These are phyloP conservation scores for Enteromius anoplus DNA, from an alignment of 2,797 vertebrate species.

Conservation along the genomic window DNA sequence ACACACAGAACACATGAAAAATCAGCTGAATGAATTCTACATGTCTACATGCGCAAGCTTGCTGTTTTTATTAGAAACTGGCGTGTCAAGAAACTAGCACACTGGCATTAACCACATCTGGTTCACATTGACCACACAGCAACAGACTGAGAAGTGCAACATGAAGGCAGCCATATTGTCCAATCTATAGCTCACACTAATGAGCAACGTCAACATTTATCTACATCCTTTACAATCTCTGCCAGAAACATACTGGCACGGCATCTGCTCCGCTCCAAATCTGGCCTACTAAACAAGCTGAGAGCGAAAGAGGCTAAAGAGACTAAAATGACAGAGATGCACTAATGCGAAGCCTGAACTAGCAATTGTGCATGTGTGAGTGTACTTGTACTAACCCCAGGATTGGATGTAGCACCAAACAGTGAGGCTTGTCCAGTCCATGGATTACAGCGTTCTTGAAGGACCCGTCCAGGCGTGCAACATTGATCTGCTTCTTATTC, in stretches of 20 bases:
- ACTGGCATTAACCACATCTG: constrained; percentile 14
- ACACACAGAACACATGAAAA: background rate
- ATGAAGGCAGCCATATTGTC: constrained; percentile 15
- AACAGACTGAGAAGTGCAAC: constrained; percentile 20
- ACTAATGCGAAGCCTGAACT: background rate
- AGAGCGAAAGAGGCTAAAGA: constrained; percentile 2
- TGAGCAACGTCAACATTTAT: constrained; percentile 16
- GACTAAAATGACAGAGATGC: constrained; percentile 2
- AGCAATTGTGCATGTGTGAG: background rate
- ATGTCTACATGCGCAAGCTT: background rate
- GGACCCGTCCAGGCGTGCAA: constrained; percentile 93
- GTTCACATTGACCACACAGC: constrained; percentile 11
- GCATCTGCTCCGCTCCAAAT: constrained; percentile 55
- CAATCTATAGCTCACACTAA: constrained; percentile 8
- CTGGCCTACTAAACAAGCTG: constrained; percentile 11
- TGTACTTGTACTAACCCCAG: constrained; percentile 79
- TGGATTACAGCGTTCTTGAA: constrained; percentile 97
- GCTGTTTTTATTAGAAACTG: constrained; percentile 16
- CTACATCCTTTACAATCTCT: constrained; percentile 1
- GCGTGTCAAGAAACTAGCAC: background rate
- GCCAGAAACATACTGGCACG: constrained; percentile 32
- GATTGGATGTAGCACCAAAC: constrained; percentile 89
- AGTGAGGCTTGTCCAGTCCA: constrained; percentile 93
- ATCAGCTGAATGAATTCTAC: background rate
- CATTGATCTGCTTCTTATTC: constrained; percentile 97